Evolutionary conservation across 2,888 invertebrate species (phyloP).

Genomic region (Netelia melanura): DNA sequence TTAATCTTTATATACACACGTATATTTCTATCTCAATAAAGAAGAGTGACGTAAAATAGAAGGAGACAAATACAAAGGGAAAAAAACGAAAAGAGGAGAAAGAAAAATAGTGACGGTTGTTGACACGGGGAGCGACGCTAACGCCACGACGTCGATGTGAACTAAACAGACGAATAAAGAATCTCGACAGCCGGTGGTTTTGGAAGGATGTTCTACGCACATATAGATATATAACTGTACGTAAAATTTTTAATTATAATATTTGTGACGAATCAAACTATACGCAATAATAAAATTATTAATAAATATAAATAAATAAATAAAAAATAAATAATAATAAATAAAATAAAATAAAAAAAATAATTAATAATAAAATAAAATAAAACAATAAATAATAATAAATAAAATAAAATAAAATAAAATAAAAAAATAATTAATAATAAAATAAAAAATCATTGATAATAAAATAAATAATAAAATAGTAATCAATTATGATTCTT

Average conservation of each 20-base stretch:
- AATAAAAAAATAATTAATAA: too few species aligned
- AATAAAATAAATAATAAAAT: not conserved
- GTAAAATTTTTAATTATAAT: not conserved
- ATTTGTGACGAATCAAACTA: not conserved
- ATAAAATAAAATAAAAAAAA: too few species aligned
- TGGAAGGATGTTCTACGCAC: not conserved
- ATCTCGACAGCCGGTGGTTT: slow-evolving; percentile 7
- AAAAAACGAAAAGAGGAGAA: not conserved
- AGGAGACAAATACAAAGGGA: not conserved
- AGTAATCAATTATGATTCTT: not conserved
- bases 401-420: too few species aligned
- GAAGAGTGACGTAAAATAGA: not conserved
- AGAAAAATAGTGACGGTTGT: slow-evolving; percentile 36
- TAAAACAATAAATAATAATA: too few species aligned
- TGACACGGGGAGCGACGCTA: slow-evolving; percentile 36
- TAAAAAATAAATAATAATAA: too few species aligned
- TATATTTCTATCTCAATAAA: not conserved
- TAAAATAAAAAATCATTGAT: too few species aligned
- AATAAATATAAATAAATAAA: too few species aligned
- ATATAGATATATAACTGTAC: not conserved
- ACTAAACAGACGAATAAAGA: not conserved
- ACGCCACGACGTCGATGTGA: slow-evolving; percentile 20
- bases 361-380: too few species aligned
- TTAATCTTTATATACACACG: not conserved
- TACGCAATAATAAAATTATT: too few species aligned